These are phyloP conservation scores for Tetramorium bicarinatum DNA, from an alignment of 2,888 invertebrate species.

Conservation along the genomic window DNA sequence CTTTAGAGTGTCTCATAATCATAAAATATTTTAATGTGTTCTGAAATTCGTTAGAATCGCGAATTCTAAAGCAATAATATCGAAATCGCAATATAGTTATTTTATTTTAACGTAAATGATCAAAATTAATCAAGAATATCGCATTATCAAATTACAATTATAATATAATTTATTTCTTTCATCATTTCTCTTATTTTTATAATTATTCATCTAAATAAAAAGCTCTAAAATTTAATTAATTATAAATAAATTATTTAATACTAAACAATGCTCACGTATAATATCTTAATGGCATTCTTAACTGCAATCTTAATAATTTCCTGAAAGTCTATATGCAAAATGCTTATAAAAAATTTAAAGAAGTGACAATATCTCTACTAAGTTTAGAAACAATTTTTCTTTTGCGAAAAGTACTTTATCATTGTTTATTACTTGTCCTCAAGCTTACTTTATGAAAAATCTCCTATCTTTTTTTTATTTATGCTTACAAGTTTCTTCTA, in stretches of 20 bases:
- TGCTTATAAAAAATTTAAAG: background rate
- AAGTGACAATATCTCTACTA: background rate
- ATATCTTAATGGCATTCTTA: background rate
- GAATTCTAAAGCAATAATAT: background rate
- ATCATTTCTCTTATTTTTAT: background rate
- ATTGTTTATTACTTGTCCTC: background rate
- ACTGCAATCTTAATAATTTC: background rate
- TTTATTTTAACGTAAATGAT: background rate
- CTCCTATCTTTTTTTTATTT: background rate
- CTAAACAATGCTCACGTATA: background rate
- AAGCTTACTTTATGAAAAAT: constrained; percentile 1
- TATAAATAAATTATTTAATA: background rate
- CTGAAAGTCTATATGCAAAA: background rate
- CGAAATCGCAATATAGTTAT: background rate
- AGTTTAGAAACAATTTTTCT: constrained; percentile 25
- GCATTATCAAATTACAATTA: background rate
- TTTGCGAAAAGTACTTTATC: background rate
- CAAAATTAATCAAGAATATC: background rate
- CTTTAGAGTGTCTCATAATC: background rate
- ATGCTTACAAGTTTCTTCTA: constrained; percentile 2
- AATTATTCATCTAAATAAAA: background rate
- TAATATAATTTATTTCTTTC: background rate
- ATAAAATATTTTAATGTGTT: background rate
- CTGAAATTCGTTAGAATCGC: background rate
- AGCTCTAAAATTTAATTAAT: background rate